Percentiles rank a stretch among this genome's conserved stretches.
Evolutionary conservation across 2,797 vertebrate genomes (phyloP).

Genomic region (Leuciscus waleckii): DNA sequence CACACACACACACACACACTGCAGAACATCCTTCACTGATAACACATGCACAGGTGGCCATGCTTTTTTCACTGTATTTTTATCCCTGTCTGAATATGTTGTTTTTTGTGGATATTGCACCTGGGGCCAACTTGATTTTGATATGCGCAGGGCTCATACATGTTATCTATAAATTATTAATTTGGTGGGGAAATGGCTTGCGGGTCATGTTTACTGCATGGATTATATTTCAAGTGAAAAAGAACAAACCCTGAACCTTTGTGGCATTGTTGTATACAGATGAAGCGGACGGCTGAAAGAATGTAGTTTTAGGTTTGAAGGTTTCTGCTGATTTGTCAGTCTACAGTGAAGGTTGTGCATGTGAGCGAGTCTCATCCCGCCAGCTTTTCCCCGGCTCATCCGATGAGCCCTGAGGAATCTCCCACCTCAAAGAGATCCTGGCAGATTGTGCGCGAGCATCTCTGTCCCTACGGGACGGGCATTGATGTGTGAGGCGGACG

Average conservation of each 20-base stretch:
- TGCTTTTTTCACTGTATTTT: background rate
- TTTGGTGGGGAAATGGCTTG: background rate
- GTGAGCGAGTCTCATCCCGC: background rate
- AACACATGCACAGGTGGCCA: conserved; percentile 9
- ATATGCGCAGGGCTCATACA: background rate
- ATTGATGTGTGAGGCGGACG: conserved; percentile 49
- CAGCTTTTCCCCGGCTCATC: conserved; percentile 22
- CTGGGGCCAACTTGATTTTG: background rate
- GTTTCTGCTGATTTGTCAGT: conserved; percentile 9
- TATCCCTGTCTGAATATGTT: conserved; percentile 14
- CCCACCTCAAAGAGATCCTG: conserved; percentile 36
- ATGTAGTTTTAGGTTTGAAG: background rate
- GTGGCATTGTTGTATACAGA: background rate
- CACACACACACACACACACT: background rate
- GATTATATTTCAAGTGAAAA: conserved; percentile 1
- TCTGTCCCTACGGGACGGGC: conserved; percentile 30
- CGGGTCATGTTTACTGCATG: background rate
- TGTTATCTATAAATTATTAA: conserved; percentile 44
- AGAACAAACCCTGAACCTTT: background rate
- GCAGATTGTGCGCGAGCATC: conserved; percentile 30
- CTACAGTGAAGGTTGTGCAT: background rate
- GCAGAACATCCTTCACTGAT: conserved; percentile 16
- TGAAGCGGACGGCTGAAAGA: background rate
- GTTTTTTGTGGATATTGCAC: background rate
- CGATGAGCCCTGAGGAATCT: conserved; percentile 44